A percentile compares a stretch with the other conserved stretches of the same genome.
Evolutionary conservation across 2,888 invertebrate genomes (phyloP).

Genomic region (Agrypnus murinus): DNA sequence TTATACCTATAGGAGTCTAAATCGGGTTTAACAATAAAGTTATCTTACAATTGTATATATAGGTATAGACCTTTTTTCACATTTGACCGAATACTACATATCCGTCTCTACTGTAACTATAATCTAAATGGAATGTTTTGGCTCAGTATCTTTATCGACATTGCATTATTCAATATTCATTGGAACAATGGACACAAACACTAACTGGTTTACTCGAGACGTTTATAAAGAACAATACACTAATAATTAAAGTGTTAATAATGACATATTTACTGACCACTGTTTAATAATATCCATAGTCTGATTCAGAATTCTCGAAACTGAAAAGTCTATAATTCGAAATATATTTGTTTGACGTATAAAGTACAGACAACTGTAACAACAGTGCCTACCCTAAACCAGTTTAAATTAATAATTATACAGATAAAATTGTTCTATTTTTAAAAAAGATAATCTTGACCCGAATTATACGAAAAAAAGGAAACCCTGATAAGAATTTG

Average conservation of each 20-base stretch:
- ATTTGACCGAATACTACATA: too few relatives aligned
- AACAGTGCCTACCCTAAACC: too few relatives aligned
- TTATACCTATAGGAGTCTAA: too few relatives aligned
- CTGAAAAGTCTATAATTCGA: too few relatives aligned
- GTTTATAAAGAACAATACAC: slow-evolving; percentile 8
- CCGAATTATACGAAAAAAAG: slow-evolving; percentile 25
- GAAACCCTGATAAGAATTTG: slow-evolving; percentile 22
- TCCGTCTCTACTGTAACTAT: background rate
- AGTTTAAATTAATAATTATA: too few relatives aligned
- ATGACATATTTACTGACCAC: slow-evolving; percentile 1
- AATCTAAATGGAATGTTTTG: slow-evolving; percentile 17
- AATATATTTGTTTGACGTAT: too few relatives aligned
- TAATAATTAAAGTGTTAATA: slow-evolving; percentile 14
- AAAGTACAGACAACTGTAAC: too few relatives aligned
- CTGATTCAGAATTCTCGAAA: too few relatives aligned
- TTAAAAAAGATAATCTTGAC: slow-evolving; percentile 33
- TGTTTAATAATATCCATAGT: too few relatives aligned
- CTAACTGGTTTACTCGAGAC: slow-evolving; percentile 10
- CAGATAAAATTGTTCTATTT: background rate
- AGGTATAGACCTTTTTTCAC: too few relatives aligned
- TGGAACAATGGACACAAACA: slow-evolving; percentile 20
- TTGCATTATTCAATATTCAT: slow-evolving; percentile 11
- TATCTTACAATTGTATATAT: too few relatives aligned
- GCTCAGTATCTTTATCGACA: slow-evolving; percentile 14
- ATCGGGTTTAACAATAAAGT: too few relatives aligned